Percentiles rank a stretch among this genome's conserved stretches.
Conservation (phyloP, 2,797 vertebrate species). For the Chelonia mydas region DNA sequence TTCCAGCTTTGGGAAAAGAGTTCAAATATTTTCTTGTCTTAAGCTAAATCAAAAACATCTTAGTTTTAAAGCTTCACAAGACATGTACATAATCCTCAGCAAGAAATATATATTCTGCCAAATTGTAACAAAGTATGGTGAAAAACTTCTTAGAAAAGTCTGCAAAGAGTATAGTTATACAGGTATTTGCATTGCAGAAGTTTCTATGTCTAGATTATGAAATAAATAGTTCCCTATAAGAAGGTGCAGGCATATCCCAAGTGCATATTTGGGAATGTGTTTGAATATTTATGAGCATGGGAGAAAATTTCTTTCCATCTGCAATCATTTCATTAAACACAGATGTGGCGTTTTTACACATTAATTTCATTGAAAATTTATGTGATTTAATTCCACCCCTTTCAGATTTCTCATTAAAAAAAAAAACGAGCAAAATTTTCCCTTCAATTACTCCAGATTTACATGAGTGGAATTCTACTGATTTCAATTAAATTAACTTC, state of each 20-base stretch:
- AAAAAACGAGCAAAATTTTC: not conserved
- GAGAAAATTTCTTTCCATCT: not conserved
- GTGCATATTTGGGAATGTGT: not conserved
- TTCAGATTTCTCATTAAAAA: slow-evolving; percentile 12
- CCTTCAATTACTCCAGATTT: not conserved
- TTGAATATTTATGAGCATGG: not conserved
- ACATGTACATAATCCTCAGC: accelerated
- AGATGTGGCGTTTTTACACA: not conserved
- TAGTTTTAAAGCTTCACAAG: not conserved
- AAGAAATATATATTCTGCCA: not conserved
- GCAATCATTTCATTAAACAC: not conserved
- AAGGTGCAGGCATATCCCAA: not conserved
- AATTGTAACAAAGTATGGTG: not conserved
- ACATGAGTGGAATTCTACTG: not conserved
- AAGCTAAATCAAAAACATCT: not conserved
- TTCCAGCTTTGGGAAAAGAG: not conserved
- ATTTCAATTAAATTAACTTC: slow-evolving; percentile 12
- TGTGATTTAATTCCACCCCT: not conserved
- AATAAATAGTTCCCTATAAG: not conserved
- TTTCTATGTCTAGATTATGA: not conserved
- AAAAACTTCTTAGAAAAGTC: not conserved
- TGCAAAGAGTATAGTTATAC: not conserved
- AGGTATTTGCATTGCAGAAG: not conserved
- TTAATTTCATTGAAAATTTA: slow-evolving; percentile 28
- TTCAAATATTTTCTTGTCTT: not conserved